Evolutionary conservation across 2,113 vertebrate genomes (phyloP), one percentile per base, ranked within the genome.

Genomic region (Rhinopomastus cyanomelas): DNA sequence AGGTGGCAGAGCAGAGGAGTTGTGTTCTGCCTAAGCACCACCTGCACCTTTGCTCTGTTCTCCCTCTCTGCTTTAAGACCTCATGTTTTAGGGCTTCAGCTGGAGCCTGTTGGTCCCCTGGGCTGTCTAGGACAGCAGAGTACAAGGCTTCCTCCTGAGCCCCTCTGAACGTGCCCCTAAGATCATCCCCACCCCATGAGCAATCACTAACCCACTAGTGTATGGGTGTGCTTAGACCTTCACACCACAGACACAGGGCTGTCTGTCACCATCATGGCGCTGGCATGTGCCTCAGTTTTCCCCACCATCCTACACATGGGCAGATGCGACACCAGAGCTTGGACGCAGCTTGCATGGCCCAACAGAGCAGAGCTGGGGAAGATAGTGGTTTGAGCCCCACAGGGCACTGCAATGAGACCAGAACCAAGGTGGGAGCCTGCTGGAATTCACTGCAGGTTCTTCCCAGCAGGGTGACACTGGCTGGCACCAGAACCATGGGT

Each of bases 131-230:
- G 34, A 49, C n/a, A 49, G 5, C 36, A 30, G 14, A 69, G 29
- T 10, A 16, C 49, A 62, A 52, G 55, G 27, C 27, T 75, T 29
- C 56, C 37, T 87, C 42, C 53, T 42, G 29, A 23, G 12, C 26
- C 16, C 18, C n/a, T 65, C 34, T 59, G 51, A 49, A 37, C 0
- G 0, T 48, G 15, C 4, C 8, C 34, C 44, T 26, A 64, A 2
- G n/a, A 18, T 34, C 48, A 34, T 46, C 12, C 17, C n/a, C 17
- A 49, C 11, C 8, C 21, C 5, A 2, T 27, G 48, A 61, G 21
- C 48, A 51, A 17, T 16, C 72, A 16, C 55, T 30, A 48, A 15
- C 11, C 29, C 49, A 66, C 34, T 16, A 48, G 14, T 4, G 67
- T 6, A 2, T 68, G 84, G 19, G 7, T n/a, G 36, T 53, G 36